phyloP scores from a whole-genome alignment of 1,140 invertebrate species.

The Cherax quadricarinatus region DNA sequence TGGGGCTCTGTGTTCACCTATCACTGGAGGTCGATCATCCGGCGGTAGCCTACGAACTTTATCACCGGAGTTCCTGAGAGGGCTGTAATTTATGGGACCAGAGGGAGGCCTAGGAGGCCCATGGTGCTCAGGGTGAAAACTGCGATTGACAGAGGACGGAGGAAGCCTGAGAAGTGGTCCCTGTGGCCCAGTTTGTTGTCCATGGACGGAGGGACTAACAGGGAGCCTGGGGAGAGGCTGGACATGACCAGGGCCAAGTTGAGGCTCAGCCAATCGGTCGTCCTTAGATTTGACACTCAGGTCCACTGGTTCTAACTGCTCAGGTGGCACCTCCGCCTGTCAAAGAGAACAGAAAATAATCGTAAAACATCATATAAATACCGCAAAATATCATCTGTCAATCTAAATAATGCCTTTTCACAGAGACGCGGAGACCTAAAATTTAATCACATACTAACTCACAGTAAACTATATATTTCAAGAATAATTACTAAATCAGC shows the following conservation, averaged over 20 bases:
- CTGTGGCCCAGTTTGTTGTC: background rate
- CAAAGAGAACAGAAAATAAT: background rate
- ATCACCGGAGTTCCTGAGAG: background rate
- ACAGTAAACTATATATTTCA: no score
- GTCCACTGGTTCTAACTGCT: constrained; percentile 59
- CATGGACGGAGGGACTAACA: background rate
- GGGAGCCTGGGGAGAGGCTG: constrained; percentile 39
- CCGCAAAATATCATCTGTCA: no score
- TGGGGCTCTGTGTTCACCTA: background rate
- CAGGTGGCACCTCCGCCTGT: constrained; percentile 59
- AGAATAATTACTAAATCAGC: no score
- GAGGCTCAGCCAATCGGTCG: constrained; percentile 8
- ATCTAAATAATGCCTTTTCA: no score
- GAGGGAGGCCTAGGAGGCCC: constrained; percentile 26
- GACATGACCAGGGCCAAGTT: constrained; percentile 21
- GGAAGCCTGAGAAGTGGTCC: constrained; percentile 6
- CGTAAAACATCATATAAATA: background rate
- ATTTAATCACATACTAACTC: no score
- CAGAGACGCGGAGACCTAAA: no score
- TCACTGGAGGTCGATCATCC: background rate
- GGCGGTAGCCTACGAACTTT: background rate
- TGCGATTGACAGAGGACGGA: background rate
- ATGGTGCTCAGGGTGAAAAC: constrained; percentile 11
- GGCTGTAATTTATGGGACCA: constrained; percentile 5
- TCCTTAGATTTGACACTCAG: constrained; percentile 53